A percentile compares a stretch with the other conserved stretches of the same genome.
Evolutionary conservation across 1,140 invertebrate species (phyloP).

Genomic region (Drosophila nebulosa): DNA sequence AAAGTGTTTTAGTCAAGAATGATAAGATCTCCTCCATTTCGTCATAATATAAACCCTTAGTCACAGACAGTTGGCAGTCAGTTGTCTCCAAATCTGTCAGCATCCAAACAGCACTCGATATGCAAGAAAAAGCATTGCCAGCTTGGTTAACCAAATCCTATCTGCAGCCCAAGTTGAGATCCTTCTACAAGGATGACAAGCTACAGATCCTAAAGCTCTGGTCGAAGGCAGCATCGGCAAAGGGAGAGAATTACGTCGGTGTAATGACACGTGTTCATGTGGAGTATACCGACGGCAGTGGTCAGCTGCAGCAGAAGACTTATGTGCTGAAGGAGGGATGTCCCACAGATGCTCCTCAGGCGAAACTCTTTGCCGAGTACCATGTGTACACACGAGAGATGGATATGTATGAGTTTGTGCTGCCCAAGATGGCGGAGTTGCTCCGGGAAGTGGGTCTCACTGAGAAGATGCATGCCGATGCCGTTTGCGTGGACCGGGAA

Average conservation of each 20-base stretch:
- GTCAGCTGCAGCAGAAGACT: constrained; percentile 6
- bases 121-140: constrained; percentile 19
- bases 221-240: constrained; percentile 43
- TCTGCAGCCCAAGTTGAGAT: constrained; percentile 36
- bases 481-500: constrained; percentile 49
- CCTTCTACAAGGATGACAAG: constrained; percentile 38
- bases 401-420: constrained; percentile 60
- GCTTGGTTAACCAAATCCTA: constrained; percentile 62
- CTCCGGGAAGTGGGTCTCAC: constrained; percentile 37
- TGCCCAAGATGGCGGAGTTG: constrained; percentile 49
- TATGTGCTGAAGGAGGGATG: constrained; percentile 51
- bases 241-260: constrained; percentile 67
- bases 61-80: not conserved
- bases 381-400: constrained; percentile 53
- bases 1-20: not conserved
- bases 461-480: constrained; percentile 55
- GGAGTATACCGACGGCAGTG: constrained; percentile 17
- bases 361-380: constrained; percentile 40
- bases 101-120: not conserved
- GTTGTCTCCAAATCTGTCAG: constrained; percentile 6
- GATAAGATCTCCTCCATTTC: constrained; percentile 18
- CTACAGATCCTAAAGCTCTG: constrained; percentile 40
- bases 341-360: constrained; percentile 29
- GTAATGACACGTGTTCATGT: constrained; percentile 59
- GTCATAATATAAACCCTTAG: constrained; percentile 20